Percentiles rank a stretch among this genome's conserved stretches.
These are phyloP conservation scores for Agrotis clavis DNA, from an alignment of 2,888 invertebrate species.

Conservation along the genomic window DNA sequence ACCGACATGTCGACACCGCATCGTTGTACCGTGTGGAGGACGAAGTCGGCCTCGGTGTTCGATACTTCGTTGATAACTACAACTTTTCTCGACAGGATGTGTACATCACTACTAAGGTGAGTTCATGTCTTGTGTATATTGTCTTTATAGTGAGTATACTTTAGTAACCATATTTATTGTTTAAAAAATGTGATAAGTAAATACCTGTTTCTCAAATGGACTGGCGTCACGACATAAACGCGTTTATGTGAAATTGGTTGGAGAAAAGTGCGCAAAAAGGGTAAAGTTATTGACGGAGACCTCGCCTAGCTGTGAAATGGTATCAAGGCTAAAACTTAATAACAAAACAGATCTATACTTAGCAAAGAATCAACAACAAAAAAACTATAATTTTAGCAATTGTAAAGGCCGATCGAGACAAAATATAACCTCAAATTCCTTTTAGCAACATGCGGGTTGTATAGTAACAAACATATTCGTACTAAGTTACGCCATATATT, in stretches of 20 bases:
- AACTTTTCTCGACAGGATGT: constrained; percentile 93
- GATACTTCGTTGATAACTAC: constrained; percentile 91
- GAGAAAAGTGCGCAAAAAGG: too few species aligned
- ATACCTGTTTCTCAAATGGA: too few species aligned
- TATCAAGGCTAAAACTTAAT: background rate
- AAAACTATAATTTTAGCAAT: background rate
- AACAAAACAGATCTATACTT: background rate
- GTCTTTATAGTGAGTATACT: background rate
- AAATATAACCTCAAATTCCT: constrained; percentile 27
- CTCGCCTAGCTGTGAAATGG: background rate
- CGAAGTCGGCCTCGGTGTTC: constrained; percentile 94
- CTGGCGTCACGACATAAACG: too few species aligned
- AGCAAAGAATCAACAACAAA: background rate
- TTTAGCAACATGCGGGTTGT: constrained; percentile 24
- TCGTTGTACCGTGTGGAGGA: constrained; percentile 94
- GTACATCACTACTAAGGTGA: constrained; percentile 95
- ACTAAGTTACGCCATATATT: constrained; percentile 56
- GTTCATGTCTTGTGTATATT: constrained; percentile 24
- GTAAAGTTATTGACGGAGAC: too few species aligned
- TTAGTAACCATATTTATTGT: background rate
- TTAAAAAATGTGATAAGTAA: too few species aligned
- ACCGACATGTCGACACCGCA: constrained; percentile 96
- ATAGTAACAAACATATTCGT: constrained; percentile 27
- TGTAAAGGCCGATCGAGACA: background rate
- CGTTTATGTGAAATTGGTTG: too few species aligned